Base-by-base conservation (phyloP, 2,797 vertebrate species). In the Ceyx erithaca region DNA sequence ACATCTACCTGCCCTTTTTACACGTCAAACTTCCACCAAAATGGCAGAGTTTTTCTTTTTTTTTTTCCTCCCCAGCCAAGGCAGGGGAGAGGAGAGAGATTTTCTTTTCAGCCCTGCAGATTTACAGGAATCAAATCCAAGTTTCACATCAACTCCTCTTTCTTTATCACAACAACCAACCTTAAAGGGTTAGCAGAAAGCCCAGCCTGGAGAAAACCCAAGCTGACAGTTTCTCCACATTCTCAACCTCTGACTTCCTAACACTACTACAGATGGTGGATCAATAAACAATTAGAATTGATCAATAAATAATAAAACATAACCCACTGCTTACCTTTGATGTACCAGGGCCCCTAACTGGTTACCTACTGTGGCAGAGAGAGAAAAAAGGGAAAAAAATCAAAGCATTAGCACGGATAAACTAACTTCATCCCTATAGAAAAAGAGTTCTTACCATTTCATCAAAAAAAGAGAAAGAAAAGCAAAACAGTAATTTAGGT, bases 291-390 rank as follows among this genome's bases (percentile, higher is more conserved):
- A 98, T 98, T 98, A 98, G 98, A 97, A 97, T 55, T 96, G 97
- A 98, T 98, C 98, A 97, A 98, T 98, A 98, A 98, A 98, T 98
- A 98, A 98, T 98, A 98, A 98, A 98, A 98, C 97, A 96, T 97
- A 98, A 98, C 97, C 98, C 97, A 97, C 97, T 96, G 97, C 98
- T 97, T 98, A 99, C 99, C 99, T 99, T 99, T 99, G 98, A 98
- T 99, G 99, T 98, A 99, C 98, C 98, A 99, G 98, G 97, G 98
- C 98, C 96, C 99, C 98, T 92, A 99, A 98, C 97, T 99, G 99
- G 98, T 98, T 99, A 96, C 98, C 99, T 97, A 99, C 99, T 99
- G 98, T 95, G 98, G 95, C 97, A 97, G 96, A 98, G 96, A 98
- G 95, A 97, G 97, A 90, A 90, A 92, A 96, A 95, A 94, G 83